Percentiles rank a stretch among this genome's conserved stretches.
Conservation (phyloP, 92 coral and sea anemone species). For the Diadumene lineata region DNA sequence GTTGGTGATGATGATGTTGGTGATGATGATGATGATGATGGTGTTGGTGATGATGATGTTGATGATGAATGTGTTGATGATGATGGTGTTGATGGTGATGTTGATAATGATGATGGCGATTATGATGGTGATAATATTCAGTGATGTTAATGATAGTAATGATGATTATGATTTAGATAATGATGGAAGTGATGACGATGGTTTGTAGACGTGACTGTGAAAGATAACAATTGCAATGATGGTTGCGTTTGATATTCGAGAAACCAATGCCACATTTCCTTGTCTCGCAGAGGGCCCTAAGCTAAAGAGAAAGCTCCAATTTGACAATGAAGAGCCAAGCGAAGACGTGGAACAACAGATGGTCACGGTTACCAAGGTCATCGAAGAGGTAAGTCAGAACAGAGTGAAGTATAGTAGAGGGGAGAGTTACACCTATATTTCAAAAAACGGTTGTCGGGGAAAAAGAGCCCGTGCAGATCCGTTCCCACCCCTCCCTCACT, state of each 20-base stretch:
- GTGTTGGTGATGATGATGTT: background rate
- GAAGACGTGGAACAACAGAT: conserved; percentile 81
- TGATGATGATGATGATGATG: background rate
- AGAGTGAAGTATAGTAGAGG: background rate
- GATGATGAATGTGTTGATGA: background rate
- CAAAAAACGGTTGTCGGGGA: background rate
- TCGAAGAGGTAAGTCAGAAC: conserved; percentile 73
- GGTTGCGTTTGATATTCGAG: background rate
- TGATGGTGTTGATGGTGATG: background rate
- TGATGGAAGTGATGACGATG: background rate
- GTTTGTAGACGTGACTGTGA: background rate
- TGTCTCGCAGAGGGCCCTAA: conserved; percentile 66
- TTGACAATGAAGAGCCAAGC: conserved; percentile 33
- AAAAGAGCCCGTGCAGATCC: no score
- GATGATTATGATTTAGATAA: background rate
- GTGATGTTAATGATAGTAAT: background rate
- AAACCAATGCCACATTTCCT: background rate
- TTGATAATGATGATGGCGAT: background rate
- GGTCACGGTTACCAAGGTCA: conserved; percentile 93
- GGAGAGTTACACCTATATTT: background rate
- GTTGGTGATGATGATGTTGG: background rate
- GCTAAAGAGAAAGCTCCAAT: conserved; percentile 46
- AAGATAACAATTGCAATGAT: background rate
- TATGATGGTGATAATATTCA: conserved; percentile 6
- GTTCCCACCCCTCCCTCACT: no score